These are phyloP conservation scores for Ptiloglossa arizonensis DNA, from an alignment of 1,140 invertebrate species.

Conservation along the genomic window DNA sequence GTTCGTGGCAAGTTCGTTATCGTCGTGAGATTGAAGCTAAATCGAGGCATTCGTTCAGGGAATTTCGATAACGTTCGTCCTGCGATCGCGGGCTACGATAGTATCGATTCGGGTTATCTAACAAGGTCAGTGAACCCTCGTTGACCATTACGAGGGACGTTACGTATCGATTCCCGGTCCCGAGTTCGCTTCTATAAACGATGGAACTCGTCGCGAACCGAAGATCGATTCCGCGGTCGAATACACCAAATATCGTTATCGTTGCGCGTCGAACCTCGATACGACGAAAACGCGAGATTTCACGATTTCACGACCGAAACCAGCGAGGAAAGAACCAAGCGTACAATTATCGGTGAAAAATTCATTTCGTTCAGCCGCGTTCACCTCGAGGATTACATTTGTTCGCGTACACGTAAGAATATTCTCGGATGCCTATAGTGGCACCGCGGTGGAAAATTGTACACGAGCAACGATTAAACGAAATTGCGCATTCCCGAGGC, in stretches of 20 bases:
- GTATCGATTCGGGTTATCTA: slow-evolving; percentile 48
- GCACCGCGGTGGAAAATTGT: not conserved
- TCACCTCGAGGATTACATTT: too few species aligned
- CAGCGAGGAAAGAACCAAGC: too few species aligned
- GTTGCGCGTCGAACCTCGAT: too few species aligned
- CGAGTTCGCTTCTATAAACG: slow-evolving; percentile 8
- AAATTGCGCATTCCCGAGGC: not conserved
- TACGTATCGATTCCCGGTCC: slow-evolving; percentile 35
- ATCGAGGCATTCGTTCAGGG: slow-evolving; percentile 39
- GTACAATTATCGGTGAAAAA: too few species aligned
- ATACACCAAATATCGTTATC: not conserved
- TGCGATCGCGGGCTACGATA: slow-evolving; percentile 17
- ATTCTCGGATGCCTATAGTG: not conserved
- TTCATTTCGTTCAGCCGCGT: too few species aligned
- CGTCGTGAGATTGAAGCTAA: slow-evolving; percentile 22
- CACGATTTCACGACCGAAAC: too few species aligned
- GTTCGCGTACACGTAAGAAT: too few species aligned
- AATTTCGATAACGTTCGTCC: slow-evolving; percentile 39
- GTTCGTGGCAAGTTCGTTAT: slow-evolving; percentile 28
- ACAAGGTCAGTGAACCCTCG: slow-evolving; percentile 52
- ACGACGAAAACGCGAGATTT: too few species aligned
- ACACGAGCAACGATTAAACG: slow-evolving; percentile 1
- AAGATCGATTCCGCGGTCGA: not conserved
- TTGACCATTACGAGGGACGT: slow-evolving; percentile 51
- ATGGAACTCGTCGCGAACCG: slow-evolving; percentile 21